phyloP scores from a whole-genome alignment of 2,113 vertebrate genomes.

The Gymnarchus niloticus region DNA sequence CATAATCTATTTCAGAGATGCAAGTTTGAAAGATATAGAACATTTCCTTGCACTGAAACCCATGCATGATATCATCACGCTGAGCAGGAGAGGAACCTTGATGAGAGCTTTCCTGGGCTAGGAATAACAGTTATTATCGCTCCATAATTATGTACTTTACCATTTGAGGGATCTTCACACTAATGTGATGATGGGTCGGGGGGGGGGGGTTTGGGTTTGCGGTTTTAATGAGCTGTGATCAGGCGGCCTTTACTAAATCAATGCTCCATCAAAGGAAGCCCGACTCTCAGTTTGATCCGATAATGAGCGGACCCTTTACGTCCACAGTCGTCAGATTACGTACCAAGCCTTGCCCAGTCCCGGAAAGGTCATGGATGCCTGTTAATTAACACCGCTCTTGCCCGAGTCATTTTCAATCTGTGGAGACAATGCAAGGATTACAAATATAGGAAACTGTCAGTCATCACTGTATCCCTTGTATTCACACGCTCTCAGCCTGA shows the following conservation, averaged over 20 bases:
- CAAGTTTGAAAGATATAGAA: no score
- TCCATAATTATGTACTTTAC: constrained; percentile 15
- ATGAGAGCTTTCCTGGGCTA: neutral
- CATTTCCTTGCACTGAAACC: no score
- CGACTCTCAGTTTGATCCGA: neutral
- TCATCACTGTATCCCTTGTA: no score
- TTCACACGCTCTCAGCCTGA: no score
- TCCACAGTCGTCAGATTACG: neutral
- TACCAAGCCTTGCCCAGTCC: neutral
- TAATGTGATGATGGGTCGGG: neutral
- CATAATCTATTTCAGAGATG: neutral
- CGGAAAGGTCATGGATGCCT: neutral
- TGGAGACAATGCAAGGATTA: no score
- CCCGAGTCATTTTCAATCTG: no score
- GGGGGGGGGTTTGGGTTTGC: neutral
- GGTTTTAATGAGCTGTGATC: constrained; percentile 18
- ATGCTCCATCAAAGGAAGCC: neutral
- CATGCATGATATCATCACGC: neutral
- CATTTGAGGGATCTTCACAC: constrained; percentile 12
- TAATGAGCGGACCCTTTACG: neutral
- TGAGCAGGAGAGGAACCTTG: neutral
- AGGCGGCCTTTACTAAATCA: constrained; percentile 10
- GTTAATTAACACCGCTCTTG: neutral
- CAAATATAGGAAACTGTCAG: no score
- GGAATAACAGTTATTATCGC: constrained; percentile 23